A percentile compares a stretch with the other conserved stretches of the same genome.
phyloP scores from a whole-genome alignment of 2,113 vertebrate genomes.

The Myxocyprinus asiaticus region DNA sequence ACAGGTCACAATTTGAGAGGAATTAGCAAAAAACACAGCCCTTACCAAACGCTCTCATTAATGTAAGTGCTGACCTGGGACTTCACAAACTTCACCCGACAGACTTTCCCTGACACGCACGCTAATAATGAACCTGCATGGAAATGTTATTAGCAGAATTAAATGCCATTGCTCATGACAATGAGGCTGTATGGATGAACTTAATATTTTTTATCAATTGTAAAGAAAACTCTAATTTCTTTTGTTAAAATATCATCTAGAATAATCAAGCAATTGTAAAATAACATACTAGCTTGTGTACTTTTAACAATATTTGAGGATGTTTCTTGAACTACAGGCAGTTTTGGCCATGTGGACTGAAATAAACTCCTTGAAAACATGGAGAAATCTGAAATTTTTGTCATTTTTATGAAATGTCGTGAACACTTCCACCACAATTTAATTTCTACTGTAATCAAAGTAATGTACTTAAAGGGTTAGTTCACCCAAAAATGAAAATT shows the following conservation, averaged over 20 bases:
- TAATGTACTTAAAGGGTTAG: no score
- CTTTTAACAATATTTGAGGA: no score
- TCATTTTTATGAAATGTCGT: no score
- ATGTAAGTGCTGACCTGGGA: conserved; percentile 52
- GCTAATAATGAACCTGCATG: conserved; percentile 30
- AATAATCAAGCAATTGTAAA: neutral
- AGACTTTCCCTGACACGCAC: conserved; percentile 10
- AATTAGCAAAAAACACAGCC: conserved; percentile 38
- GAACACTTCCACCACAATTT: no score
- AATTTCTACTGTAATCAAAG: no score
- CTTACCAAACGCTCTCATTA: conserved; percentile 15
- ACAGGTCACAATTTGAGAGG: conserved; percentile 31
- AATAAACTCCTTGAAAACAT: no score
- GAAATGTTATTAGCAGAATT: conserved; percentile 16
- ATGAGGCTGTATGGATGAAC: conserved; percentile 21
- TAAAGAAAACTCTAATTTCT: neutral
- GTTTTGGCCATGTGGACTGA: no score
- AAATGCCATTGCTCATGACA: conserved; percentile 39
- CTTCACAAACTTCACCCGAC: conserved; percentile 36
- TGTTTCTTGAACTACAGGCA: no score
- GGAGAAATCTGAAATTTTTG: no score
- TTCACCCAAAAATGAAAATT: no score
- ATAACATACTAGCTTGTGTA: no score
- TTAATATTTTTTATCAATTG: conserved; percentile 23
- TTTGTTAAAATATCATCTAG: neutral